Evolutionary conservation across 2,888 invertebrate genomes (phyloP), one percentile per base, ranked within the genome.

Genomic region (Calliopum simillimum): DNA sequence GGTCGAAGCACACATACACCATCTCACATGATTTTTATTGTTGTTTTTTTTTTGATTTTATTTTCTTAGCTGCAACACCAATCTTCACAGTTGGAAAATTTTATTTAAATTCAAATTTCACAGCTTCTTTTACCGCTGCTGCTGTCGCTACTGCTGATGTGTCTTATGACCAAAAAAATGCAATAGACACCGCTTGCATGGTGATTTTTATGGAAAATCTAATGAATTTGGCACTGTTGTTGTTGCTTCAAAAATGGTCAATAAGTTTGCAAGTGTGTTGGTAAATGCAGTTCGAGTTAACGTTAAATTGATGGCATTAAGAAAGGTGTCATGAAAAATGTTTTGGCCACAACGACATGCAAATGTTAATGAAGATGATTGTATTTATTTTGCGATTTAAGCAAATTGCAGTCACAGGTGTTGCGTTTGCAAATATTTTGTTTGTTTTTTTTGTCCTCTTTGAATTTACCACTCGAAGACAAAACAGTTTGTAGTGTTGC

Each of bases 71-170:
- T 33, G 33, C 33, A 33, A 33, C 8, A 33, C 8, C 33, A 2
- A 33, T 33, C 8, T 33, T 8, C 33, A 33, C 33, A 33, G 33
- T 33, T 33, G 33, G 25, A 12, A 49, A 63, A 49, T 33, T 63
- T 21, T 65, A 65, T 65, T 65, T 55, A 44, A 65, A 65, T 53
- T 53, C 55, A 55, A n/a, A 65, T 65, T 65, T 65, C 65, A 55
- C 33, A 44, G 41, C 53, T 23, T 51, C 51, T 65, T 43, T 23
- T 64, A 41, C 14, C 16, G 16, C 16, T n/a, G 5, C 8, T 33
- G 8, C 33, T 33, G 33, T n/a, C n/a, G n/a, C n/a, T n/a, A n/a
- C 8, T 33, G 33, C 33, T 6, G 2, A 1, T 33, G 33, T 6
- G 8, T 33, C 33, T 33, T 33, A 23, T 43, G 13, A 46, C 61